Base-by-base conservation (phyloP, 2,888 invertebrate species). In the Barypeithes pellucidus region DNA sequence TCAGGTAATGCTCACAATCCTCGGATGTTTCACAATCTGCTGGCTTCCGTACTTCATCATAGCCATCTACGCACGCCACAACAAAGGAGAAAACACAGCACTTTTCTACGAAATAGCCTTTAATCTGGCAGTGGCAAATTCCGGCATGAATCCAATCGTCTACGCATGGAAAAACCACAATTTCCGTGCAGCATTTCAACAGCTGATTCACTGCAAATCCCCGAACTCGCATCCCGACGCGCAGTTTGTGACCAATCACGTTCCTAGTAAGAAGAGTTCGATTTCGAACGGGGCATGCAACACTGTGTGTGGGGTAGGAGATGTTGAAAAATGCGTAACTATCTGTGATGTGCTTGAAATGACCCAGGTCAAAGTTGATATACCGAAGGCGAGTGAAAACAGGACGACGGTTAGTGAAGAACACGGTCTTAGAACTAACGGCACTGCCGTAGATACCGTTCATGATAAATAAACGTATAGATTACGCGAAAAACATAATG, bases 141-240 rank as follows among this genome's bases (percentile, higher is more conserved):
- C 94, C 8, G 93, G 93, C 29, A 90, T 94, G 81, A 95, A 95
- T 86, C 95, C 95, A 0, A 87, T 94, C 52, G 94, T 94, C 80
- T 95, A 95, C 86, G 94, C 94, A 33, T 95, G 95, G 94, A 95
- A 95, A 84, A 94, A 94, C 84, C 88, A 90, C 7, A 93, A 91
- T 76, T 94, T 94, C 83, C 90, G 94, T 3, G 89, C 89, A 61
- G 92, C 94, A 0, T 94, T 94, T 82, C 88, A 89, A 33, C 90
- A 90, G 76, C 87, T 94, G 11, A 85, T 94, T 14, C 89, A 90
- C 24, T 93, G 93, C 82, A 87, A 89, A 73, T 91, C 91, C 0
- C 91, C 92, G 79, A 88, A 89, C 76, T 22, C 50, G 62, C 62
- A 52, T n/a, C 60, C 50, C 24, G 36, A 29, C 9, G 84, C 83